Evolutionary conservation across 2,113 vertebrate species (phyloP).

Genomic region (Myrmecobius fasciatus): DNA sequence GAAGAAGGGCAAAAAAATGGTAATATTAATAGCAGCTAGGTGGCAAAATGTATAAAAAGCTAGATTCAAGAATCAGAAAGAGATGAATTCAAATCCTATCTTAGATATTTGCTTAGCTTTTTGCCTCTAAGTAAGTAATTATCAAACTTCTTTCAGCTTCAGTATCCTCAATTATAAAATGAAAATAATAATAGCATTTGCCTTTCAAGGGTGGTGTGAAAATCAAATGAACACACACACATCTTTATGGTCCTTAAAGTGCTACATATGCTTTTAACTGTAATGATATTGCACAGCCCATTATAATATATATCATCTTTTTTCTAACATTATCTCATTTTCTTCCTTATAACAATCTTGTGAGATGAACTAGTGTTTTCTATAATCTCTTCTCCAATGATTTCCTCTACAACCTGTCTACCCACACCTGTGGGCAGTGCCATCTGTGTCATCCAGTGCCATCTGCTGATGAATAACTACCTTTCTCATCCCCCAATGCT

Average conservation of each 20-base stretch:
- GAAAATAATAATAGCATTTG: background rate
- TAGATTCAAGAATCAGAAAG: background rate
- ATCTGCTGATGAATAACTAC: background rate
- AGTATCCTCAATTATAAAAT: background rate
- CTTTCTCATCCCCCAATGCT: background rate
- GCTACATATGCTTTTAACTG: background rate
- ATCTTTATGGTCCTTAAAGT: background rate
- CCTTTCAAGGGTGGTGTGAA: background rate
- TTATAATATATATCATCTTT: background rate
- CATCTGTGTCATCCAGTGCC: background rate
- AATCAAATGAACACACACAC: background rate
- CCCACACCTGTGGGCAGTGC: too few species aligned
- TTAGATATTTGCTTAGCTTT: background rate
- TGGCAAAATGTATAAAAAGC: accelerated
- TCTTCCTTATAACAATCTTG: background rate
- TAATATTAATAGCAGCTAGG: background rate
- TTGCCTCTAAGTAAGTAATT: background rate
- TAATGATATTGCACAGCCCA: background rate
- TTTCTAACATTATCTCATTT: background rate
- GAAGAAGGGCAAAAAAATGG: background rate
- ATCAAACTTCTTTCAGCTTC: background rate
- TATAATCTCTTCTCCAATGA: background rate
- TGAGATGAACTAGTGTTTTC: background rate
- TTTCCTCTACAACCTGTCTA: background rate
- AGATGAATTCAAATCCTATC: background rate